A percentile compares a stretch with the other conserved stretches of the same genome.
Conservation (phyloP, 2,113 vertebrate species). For the Alligator mississippiensis region DNA sequence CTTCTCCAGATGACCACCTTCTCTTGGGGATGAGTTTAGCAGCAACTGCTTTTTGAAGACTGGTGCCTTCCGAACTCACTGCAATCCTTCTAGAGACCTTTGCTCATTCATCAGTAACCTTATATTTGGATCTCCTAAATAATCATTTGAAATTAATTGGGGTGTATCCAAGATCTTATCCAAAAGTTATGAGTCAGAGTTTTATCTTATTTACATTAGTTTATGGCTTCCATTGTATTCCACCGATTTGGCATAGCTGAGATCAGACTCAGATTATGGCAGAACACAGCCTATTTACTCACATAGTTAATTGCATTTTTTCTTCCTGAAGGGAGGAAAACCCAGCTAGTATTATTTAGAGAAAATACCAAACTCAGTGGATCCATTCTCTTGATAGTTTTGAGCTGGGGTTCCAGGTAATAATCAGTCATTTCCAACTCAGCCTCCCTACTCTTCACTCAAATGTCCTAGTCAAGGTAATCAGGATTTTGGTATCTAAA, state of each 20-base stretch:
- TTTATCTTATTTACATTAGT: background rate
- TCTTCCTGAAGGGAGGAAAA: background rate
- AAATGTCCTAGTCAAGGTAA: slow-evolving; percentile 8
- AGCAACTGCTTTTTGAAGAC: background rate
- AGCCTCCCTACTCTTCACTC: slow-evolving; percentile 3
- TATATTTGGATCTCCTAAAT: background rate
- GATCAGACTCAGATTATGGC: slow-evolving; percentile 9
- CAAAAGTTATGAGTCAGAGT: background rate
- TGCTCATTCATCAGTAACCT: background rate
- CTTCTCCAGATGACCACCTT: background rate
- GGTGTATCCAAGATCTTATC: background rate
- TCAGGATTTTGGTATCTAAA: slow-evolving; percentile 29
- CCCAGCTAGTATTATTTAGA: background rate
- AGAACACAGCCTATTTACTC: background rate
- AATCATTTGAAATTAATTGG: background rate
- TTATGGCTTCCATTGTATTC: background rate
- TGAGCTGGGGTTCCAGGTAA: background rate
- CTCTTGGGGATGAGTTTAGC: background rate
- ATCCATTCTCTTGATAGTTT: background rate
- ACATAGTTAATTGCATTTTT: background rate
- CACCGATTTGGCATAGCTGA: background rate
- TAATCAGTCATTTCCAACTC: background rate
- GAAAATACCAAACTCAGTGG: background rate
- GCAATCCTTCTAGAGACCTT: background rate
- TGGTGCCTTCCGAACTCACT: background rate